A percentile compares a stretch with the other conserved stretches of the same genome.
These are phyloP conservation scores for Balaenoptera acutorostrata DNA, from an alignment of 2,113 vertebrate genomes.

Conservation along the genomic window DNA sequence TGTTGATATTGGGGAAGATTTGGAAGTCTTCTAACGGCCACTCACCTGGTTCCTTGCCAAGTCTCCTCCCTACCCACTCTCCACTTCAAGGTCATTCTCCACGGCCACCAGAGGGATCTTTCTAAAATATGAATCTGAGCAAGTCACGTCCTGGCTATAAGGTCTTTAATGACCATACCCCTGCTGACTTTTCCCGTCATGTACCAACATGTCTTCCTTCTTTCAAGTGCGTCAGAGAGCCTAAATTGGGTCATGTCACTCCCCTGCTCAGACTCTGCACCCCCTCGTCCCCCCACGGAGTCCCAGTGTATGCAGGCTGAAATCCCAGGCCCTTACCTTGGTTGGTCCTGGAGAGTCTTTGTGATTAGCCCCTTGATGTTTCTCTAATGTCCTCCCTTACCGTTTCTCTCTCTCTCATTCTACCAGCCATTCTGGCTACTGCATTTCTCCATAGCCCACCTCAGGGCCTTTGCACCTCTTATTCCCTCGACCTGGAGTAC, in stretches of 20 bases:
- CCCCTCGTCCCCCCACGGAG: rapidly evolving
- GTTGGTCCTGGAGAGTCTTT: neutral
- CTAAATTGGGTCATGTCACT: neutral
- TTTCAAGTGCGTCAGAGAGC: neutral
- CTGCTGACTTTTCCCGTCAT: neutral
- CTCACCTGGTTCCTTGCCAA: neutral
- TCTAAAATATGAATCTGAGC: neutral
- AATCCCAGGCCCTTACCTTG: neutral
- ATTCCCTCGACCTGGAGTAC: neutral
- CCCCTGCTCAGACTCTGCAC: neutral
- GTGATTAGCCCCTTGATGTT: neutral
- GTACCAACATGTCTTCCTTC: neutral
- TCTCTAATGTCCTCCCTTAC: neutral
- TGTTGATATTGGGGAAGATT: neutral
- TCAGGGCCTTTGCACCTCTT: neutral
- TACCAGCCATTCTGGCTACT: neutral
- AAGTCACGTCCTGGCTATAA: neutral
- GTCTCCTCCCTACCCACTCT: neutral
- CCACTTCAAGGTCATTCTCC: neutral
- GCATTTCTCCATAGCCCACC: neutral
- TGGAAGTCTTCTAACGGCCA: neutral
- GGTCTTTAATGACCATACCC: neutral
- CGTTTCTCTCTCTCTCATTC: neutral
- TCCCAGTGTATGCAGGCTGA: neutral
- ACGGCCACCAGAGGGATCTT: neutral